These are phyloP conservation scores for Xenopus laevis DNA, from an alignment of 2,113 vertebrate genomes.

Conservation along the genomic window DNA sequence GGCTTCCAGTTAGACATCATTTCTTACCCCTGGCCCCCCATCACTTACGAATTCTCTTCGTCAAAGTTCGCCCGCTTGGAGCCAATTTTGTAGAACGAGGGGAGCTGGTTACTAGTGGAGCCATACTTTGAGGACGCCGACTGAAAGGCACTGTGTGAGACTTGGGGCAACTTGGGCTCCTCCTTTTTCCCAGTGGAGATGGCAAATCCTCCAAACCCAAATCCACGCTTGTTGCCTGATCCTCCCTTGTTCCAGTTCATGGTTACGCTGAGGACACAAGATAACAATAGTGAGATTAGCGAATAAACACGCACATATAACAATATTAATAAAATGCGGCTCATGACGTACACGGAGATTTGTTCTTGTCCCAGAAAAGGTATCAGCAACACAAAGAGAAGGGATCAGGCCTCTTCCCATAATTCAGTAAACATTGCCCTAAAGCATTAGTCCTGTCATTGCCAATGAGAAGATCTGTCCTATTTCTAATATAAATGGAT, in stretches of 20 bases:
- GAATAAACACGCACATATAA: too few relatives aligned
- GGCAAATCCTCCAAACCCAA: constrained; percentile 94
- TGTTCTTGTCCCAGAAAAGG: too few relatives aligned
- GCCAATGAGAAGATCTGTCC: too few relatives aligned
- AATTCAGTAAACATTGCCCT: too few relatives aligned
- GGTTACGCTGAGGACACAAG: constrained; percentile 27
- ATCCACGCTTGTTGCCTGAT: constrained; percentile 87
- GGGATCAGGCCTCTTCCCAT: too few relatives aligned
- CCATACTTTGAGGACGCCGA: constrained; percentile 72
- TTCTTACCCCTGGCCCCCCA: too few relatives aligned
- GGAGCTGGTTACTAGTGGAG: constrained; percentile 79
- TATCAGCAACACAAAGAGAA: too few relatives aligned
- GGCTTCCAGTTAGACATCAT: not conserved
- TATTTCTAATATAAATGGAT: too few relatives aligned
- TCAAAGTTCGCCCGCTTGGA: constrained; percentile 95
- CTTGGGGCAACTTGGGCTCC: constrained; percentile 73
- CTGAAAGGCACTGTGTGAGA: constrained; percentile 82
- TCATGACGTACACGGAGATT: too few relatives aligned
- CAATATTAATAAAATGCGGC: too few relatives aligned
- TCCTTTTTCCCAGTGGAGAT: constrained; percentile 88
- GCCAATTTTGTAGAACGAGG: constrained; percentile 97
- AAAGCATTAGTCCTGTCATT: too few relatives aligned
- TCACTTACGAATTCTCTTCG: constrained; percentile 89
- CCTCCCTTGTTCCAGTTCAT: constrained; percentile 99
- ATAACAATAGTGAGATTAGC: not conserved